Percentiles rank a stretch among this genome's conserved stretches.
Evolutionary conservation across 2,113 vertebrate species (phyloP).

Genomic region (Pelusios castaneus): DNA sequence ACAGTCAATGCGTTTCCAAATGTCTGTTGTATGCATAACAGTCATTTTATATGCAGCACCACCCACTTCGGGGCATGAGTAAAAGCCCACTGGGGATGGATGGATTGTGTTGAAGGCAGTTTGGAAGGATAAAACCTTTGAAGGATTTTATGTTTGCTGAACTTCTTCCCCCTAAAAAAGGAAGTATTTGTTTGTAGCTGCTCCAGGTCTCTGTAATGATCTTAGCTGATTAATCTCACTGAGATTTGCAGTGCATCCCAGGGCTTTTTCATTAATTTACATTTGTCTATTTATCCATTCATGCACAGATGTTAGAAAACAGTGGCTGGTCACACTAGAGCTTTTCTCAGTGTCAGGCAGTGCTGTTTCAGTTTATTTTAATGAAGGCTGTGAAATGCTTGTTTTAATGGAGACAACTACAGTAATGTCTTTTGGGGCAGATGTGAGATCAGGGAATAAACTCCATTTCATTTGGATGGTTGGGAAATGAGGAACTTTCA

Average conservation of each 20-base stretch:
- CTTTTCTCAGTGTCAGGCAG: neutral
- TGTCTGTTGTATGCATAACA: neutral
- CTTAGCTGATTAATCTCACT: slow-evolving; percentile 44
- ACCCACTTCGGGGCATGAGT: neutral
- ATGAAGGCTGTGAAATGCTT: neutral
- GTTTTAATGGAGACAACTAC: slow-evolving; percentile 17
- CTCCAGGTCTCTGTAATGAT: slow-evolving; percentile 21
- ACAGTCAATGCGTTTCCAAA: neutral
- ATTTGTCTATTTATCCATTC: neutral
- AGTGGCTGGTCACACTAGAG: rapidly evolving
- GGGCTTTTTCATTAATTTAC: neutral
- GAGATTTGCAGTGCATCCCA: neutral
- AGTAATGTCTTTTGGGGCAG: slow-evolving; percentile 8
- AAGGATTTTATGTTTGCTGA: neutral
- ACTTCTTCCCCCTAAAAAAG: slow-evolving; percentile 8
- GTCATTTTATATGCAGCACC: neutral
- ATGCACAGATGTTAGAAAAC: neutral
- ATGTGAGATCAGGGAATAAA: slow-evolving; percentile 15
- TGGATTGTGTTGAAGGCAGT: neutral
- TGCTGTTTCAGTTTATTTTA: neutral
- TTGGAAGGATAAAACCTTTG: slow-evolving; percentile 11
- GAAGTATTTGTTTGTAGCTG: slow-evolving; percentile 9
- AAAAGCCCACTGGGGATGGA: neutral
- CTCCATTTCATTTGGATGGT: neutral
- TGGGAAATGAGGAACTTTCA: neutral